phyloP scores from a whole-genome alignment of 2,888 invertebrate genomes.

The Nasonia oneida region DNA sequence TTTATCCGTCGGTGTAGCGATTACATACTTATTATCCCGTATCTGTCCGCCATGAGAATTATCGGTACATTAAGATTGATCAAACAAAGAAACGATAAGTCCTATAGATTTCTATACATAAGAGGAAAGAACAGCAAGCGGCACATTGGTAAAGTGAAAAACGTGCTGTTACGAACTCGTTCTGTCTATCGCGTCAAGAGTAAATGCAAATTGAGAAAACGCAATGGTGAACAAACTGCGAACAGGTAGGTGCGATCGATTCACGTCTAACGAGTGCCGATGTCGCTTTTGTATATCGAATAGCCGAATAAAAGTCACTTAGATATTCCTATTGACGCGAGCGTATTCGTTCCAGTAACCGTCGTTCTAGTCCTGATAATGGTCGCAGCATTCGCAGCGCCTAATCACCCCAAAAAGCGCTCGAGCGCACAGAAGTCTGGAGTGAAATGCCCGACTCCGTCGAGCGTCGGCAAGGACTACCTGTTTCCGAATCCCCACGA shows the following conservation, averaged over 20 bases:
- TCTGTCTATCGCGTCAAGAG: not conserved
- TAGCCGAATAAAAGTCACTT: too few species aligned
- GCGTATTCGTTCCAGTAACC: not conserved
- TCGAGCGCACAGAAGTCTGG: not conserved
- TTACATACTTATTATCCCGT: not conserved
- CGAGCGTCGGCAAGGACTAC: not conserved
- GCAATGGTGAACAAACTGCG: too few species aligned
- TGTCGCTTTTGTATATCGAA: too few species aligned
- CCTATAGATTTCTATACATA: not conserved
- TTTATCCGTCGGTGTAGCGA: too few species aligned
- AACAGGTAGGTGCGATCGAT: too few species aligned
- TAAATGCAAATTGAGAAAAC: too few species aligned
- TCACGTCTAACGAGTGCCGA: too few species aligned
- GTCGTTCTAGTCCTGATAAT: not conserved
- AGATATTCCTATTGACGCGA: too few species aligned
- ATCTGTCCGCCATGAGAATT: not conserved
- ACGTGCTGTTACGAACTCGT: not conserved
- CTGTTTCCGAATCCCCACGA: constrained; percentile 27
- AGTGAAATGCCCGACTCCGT: constrained; percentile 12
- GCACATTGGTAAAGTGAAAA: constrained; percentile 4
- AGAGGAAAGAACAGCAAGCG: not conserved
- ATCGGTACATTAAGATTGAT: not conserved
- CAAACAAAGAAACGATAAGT: not conserved
- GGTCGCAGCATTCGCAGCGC: not conserved
- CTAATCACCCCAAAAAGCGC: not conserved